Evolutionary conservation across 2,888 invertebrate species (phyloP).

Genomic region (Volucella zonaria): DNA sequence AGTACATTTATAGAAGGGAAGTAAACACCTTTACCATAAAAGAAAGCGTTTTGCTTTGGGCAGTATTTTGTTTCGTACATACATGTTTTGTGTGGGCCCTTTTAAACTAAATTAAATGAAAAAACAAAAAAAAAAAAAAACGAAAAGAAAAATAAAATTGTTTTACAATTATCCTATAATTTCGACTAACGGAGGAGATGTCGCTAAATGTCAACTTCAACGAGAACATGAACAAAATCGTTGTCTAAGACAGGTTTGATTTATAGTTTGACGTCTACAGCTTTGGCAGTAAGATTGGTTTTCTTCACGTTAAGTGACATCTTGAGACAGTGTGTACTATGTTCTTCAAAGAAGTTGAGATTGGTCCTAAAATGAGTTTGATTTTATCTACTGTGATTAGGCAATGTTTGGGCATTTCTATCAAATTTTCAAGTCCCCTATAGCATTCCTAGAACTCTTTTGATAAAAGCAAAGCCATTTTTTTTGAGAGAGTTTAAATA

Average conservation of each 20-base stretch:
- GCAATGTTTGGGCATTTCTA: slow-evolving; percentile 4
- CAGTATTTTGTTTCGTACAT: slow-evolving; percentile 34
- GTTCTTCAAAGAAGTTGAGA: slow-evolving; percentile 50
- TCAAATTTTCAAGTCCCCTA: background rate
- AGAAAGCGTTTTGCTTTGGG: slow-evolving; percentile 31
- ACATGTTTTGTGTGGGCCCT: slow-evolving; percentile 52
- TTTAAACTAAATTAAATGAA: background rate
- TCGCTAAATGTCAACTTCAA: slow-evolving; percentile 65
- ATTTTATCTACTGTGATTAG: slow-evolving; percentile 49
- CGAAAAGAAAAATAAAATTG: background rate
- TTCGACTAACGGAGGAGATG: slow-evolving; percentile 79
- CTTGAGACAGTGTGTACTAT: background rate
- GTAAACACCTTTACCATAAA: slow-evolving; percentile 64
- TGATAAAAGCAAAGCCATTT: slow-evolving; percentile 72
- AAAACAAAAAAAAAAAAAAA: no score
- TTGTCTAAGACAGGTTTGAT: slow-evolving; percentile 54
- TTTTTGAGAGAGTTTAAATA: slow-evolving; percentile 49
- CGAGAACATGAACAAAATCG: slow-evolving; percentile 14
- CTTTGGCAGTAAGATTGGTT: slow-evolving; percentile 57
- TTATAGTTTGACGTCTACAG: slow-evolving; percentile 40
- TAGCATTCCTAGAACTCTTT: slow-evolving; percentile 9
- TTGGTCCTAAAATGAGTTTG: slow-evolving; percentile 50
- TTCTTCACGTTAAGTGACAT: background rate
- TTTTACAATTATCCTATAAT: slow-evolving; percentile 56
- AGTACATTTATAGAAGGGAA: slow-evolving; percentile 51